phyloP scores from a whole-genome alignment of 2,888 invertebrate species.

The Dendrolimus houi region DNA sequence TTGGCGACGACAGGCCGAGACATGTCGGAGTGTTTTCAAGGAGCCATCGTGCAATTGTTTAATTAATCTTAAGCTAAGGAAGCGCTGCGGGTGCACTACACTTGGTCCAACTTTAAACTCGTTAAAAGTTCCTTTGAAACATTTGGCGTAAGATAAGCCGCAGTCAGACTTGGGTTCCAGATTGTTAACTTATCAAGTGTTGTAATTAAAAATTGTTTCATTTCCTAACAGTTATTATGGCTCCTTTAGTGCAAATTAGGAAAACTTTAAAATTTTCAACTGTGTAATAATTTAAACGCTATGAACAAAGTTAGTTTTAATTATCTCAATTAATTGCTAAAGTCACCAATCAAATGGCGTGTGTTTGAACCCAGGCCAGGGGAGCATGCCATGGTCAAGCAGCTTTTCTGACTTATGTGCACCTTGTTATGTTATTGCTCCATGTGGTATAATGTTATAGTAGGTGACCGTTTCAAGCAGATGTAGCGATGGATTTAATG shows the following conservation, averaged over 20 bases:
- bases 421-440: too few species aligned
- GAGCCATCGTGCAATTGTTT: slow-evolving; percentile 75
- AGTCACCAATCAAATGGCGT: too few species aligned
- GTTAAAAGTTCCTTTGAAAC: slow-evolving; percentile 75
- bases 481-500: too few species aligned
- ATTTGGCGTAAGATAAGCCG: slow-evolving; percentile 76
- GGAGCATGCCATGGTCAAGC: too few species aligned
- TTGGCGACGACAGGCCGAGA: slow-evolving; percentile 73
- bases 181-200: slow-evolving; percentile 71
- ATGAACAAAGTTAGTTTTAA: too few species aligned
- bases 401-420: too few species aligned
- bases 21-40: slow-evolving; percentile 75
- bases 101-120: slow-evolving; percentile 73
- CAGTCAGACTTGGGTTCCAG: slow-evolving; percentile 64
- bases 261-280: not conserved
- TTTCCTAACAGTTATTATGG: slow-evolving; percentile 25
- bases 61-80: slow-evolving; percentile 71
- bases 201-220: slow-evolving; percentile 65
- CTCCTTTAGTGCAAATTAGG: slow-evolving; percentile 13
- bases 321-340: too few species aligned
- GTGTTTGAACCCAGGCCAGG: too few species aligned
- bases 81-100: slow-evolving; percentile 68
- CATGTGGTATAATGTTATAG: too few species aligned
- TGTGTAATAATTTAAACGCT: too few species aligned
- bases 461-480: too few species aligned